A percentile compares a stretch with the other conserved stretches of the same genome.
phyloP scores from a whole-genome alignment of 2,797 vertebrate species.

The Dryobates pubescens region DNA sequence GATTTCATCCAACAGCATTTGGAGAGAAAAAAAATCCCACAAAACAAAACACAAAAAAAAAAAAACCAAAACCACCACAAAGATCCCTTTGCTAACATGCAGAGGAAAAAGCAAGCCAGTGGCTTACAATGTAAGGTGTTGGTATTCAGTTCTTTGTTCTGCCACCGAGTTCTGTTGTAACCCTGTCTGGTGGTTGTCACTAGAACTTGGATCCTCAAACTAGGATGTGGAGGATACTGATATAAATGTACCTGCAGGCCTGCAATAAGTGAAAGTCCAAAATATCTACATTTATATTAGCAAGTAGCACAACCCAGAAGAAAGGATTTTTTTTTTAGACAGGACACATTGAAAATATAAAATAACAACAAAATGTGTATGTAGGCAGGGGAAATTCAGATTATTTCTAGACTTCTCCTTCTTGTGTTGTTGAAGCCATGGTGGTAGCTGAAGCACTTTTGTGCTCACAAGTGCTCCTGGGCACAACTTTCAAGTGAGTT shows the following conservation, averaged over 20 bases:
- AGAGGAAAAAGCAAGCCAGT: neutral
- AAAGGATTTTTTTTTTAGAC: neutral
- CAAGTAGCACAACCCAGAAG: neutral
- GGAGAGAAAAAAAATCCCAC: neutral
- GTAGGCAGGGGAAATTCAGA: rapidly evolving
- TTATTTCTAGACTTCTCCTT: neutral
- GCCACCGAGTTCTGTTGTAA: neutral
- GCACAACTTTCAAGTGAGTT: neutral
- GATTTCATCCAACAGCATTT: neutral
- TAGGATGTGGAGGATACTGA: neutral
- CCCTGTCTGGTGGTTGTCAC: too few relatives aligned
- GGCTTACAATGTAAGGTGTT: neutral
- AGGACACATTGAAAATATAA: rapidly evolving
- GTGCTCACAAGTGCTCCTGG: neutral
- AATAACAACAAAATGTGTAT: neutral
- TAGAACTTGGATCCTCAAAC: neutral
- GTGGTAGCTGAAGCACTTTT: neutral
- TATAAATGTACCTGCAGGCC: neutral
- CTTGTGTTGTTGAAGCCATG: neutral
- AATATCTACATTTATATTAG: neutral
- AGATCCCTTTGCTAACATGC: neutral
- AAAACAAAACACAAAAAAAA: neutral
- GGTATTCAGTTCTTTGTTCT: neutral
- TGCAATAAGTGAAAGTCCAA: neutral
- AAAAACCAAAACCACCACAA: rapidly evolving